These are phyloP conservation scores for Pteronura brasiliensis DNA, from an alignment of 2,113 vertebrate species.

Conservation along the genomic window DNA sequence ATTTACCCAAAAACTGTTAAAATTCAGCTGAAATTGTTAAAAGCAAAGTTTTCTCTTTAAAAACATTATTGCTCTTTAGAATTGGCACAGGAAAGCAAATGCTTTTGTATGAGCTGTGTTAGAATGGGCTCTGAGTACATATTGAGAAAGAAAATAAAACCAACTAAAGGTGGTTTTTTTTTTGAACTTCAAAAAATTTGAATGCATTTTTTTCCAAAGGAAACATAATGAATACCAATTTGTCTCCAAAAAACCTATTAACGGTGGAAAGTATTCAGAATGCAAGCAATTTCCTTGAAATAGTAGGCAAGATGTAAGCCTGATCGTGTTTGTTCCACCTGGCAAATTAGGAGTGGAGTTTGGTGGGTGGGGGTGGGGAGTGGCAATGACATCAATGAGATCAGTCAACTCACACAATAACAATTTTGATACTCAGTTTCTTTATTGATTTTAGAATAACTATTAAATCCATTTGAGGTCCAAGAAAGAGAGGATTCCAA, in stretches of 20 bases:
- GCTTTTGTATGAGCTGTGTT: neutral
- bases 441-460: conserved; percentile 52
- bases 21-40: conserved; percentile 10
- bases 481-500: conserved; percentile 39
- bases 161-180: neutral
- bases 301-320: neutral
- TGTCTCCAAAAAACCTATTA: neutral
- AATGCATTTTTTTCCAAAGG: conserved; percentile 8
- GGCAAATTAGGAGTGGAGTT: conserved; percentile 11
- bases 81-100: neutral
- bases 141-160: neutral
- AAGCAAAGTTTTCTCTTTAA: conserved; percentile 43
- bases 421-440: conserved; percentile 13
- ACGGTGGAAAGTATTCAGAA: neutral
- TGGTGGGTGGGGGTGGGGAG: neutral
- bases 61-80: neutral
- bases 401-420: neutral
- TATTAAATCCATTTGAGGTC: neutral
- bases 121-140: neutral
- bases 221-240: conserved; percentile 15
- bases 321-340: neutral
- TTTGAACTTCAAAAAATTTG: neutral
- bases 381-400: neutral
- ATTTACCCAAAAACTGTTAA: conserved; percentile 3
- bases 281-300: conserved; percentile 56